These are phyloP conservation scores for Lutjanus argentimaculatus DNA, from an alignment of 2,797 vertebrate species.

Conservation along the genomic window DNA sequence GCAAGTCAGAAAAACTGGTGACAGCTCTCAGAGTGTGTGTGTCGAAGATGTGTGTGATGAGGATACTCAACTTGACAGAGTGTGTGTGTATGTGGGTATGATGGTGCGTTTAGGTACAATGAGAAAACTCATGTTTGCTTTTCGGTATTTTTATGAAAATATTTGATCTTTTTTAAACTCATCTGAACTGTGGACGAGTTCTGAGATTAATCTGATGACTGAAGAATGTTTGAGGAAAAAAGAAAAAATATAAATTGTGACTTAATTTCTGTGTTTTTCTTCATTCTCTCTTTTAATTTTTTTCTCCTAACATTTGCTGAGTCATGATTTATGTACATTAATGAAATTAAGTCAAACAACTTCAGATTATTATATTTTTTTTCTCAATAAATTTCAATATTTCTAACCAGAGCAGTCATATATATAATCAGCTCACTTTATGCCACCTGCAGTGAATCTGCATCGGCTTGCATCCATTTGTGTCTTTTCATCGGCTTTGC, in stretches of 20 bases:
- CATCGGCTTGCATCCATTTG: neutral
- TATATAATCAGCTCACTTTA: neutral
- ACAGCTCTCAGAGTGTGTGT: constrained; percentile 34
- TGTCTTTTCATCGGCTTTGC: neutral
- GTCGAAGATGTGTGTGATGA: neutral
- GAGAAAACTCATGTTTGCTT: no score
- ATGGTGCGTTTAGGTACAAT: neutral
- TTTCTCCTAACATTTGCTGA: no score
- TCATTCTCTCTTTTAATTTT: no score
- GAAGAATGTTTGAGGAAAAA: no score
- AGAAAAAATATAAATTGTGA: no score
- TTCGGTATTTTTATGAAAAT: neutral
- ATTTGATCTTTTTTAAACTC: neutral
- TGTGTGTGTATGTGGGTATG: no score
- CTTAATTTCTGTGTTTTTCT: no score
- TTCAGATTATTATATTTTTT: no score
- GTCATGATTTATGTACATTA: no score
- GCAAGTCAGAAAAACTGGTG: constrained; percentile 38
- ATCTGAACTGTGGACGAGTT: neutral
- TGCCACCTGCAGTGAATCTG: neutral
- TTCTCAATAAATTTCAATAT: no score
- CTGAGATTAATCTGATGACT: neutral
- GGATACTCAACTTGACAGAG: no score
- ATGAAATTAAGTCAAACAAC: no score
- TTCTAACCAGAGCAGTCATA: neutral